Evolutionary conservation across 2,888 invertebrate species (phyloP).

Genomic region (Stenodema calcarata): DNA sequence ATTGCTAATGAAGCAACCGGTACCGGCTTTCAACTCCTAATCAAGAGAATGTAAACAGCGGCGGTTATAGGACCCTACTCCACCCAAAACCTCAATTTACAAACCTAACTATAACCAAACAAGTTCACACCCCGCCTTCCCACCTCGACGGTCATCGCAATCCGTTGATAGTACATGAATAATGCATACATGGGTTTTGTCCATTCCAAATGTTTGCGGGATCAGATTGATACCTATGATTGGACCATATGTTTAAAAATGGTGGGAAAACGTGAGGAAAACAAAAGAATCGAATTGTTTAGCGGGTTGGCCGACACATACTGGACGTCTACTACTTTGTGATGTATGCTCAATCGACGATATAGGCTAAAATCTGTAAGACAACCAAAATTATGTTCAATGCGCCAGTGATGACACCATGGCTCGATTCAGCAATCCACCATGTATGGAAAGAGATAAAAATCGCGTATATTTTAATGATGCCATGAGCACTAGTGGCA

Average conservation of each 20-base stretch:
- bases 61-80: not conserved
- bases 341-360: too few species aligned
- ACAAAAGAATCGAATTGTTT: too few species aligned
- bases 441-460: too few species aligned
- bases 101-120: conserved; percentile 10
- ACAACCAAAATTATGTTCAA: too few species aligned
- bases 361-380: too few species aligned
- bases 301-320: too few species aligned
- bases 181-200: not conserved
- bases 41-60: not conserved
- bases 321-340: too few species aligned
- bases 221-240: not conserved
- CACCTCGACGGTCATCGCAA: not conserved
- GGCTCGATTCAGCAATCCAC: too few species aligned
- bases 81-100: not conserved
- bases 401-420: too few species aligned
- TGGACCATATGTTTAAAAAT: not conserved
- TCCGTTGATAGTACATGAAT: not conserved
- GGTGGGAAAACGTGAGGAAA: too few species aligned
- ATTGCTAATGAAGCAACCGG: not conserved
- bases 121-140: not conserved
- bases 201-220: not conserved
- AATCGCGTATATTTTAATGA: too few species aligned
- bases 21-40: not conserved
- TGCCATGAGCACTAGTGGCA: too few species aligned